phyloP scores from a whole-genome alignment of 2,113 vertebrate species.

The Macrotus californicus region DNA sequence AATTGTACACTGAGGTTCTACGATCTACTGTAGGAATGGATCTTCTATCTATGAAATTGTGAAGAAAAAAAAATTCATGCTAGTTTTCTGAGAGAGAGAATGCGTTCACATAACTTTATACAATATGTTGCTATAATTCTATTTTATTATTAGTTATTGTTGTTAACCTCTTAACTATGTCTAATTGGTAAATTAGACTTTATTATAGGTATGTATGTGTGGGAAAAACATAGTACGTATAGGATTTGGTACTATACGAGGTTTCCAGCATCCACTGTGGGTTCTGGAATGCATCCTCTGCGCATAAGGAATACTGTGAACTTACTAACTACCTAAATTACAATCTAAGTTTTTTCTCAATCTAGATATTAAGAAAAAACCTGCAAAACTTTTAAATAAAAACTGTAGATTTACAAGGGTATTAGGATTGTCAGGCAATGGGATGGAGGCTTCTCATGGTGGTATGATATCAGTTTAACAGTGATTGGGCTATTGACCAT shows the following conservation, averaged over 20 bases:
- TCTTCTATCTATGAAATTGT: background rate
- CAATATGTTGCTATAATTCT: background rate
- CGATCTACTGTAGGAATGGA: background rate
- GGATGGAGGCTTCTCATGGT: background rate
- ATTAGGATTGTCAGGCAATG: background rate
- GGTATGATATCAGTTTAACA: background rate
- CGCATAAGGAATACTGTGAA: background rate
- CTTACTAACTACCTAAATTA: background rate
- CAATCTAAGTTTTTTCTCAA: background rate
- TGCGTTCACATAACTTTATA: background rate
- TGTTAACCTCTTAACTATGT: background rate
- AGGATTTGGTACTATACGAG: background rate
- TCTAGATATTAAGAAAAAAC: background rate
- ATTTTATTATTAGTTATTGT: background rate
- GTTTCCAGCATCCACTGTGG: background rate
- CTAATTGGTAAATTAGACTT: background rate
- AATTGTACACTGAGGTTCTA: background rate
- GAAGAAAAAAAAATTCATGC: background rate
- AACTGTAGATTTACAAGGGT: background rate
- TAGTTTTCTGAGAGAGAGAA: background rate
- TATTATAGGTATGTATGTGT: background rate
- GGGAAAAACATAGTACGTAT: background rate
- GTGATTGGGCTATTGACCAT: background rate
- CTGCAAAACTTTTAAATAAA: background rate
- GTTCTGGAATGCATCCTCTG: background rate